phyloP scores from a whole-genome alignment of 2,888 invertebrate genomes.

The Arctia plantaginis region DNA sequence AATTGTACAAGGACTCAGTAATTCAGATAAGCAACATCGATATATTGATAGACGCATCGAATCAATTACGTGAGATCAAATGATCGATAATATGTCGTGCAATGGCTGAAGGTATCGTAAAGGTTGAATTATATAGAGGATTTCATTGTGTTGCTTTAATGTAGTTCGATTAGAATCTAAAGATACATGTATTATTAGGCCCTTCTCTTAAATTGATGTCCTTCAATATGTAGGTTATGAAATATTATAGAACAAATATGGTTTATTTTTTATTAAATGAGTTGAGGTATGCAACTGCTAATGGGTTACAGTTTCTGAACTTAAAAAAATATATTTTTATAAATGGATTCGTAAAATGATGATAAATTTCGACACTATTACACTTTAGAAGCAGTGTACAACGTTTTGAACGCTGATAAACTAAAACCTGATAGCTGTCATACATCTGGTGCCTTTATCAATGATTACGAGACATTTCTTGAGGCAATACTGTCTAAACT shows the following conservation, averaged over 20 bases:
- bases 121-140: slow-evolving; percentile 52
- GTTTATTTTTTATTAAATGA: background rate
- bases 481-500: slow-evolving; percentile 2
- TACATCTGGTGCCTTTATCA: slow-evolving; percentile 25
- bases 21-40: slow-evolving; percentile 70
- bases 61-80: slow-evolving; percentile 70
- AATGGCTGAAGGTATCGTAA: slow-evolving; percentile 44
- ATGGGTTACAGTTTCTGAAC: background rate
- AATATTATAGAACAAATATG: background rate
- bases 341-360: background rate
- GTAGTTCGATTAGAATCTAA: slow-evolving; percentile 40
- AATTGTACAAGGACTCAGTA: slow-evolving; percentile 67
- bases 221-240: slow-evolving; percentile 22
- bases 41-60: slow-evolving; percentile 68
- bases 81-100: slow-evolving; percentile 48
- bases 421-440: background rate
- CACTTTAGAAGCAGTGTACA: background rate
- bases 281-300: background rate
- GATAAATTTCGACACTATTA: background rate
- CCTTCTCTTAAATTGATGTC: slow-evolving; percentile 31
- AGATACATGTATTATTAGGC: slow-evolving; percentile 39
- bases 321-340: background rate
- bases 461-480: slow-evolving; percentile 23
- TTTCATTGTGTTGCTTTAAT: slow-evolving; percentile 50
- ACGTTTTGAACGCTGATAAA: background rate